Percentiles rank a stretch among this genome's conserved stretches.
These are phyloP conservation scores for Melitaea cinxia DNA, from an alignment of 1,140 invertebrate species.

Conservation along the genomic window DNA sequence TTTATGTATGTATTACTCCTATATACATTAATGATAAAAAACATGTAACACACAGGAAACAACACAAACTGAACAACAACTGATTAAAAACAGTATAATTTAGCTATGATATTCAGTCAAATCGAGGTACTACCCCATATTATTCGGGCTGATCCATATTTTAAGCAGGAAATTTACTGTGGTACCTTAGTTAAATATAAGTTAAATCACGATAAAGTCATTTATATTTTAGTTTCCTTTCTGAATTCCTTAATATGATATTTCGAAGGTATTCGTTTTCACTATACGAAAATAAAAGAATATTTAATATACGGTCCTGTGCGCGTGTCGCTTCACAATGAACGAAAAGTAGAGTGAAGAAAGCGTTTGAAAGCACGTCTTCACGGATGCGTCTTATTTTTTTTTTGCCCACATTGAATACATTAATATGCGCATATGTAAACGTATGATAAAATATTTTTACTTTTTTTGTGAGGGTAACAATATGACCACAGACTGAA, in stretches of 20 bases:
- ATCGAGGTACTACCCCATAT: too few relatives aligned
- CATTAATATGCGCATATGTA: constrained; percentile 15
- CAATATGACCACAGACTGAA: not conserved
- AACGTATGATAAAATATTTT: constrained; percentile 3
- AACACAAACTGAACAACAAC: too few relatives aligned
- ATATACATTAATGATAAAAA: too few relatives aligned
- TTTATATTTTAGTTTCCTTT: not conserved
- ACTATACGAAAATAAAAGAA: constrained; percentile 3
- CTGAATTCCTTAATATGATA: not conserved
- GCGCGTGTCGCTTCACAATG: constrained; percentile 16
- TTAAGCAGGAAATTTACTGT: too few relatives aligned
- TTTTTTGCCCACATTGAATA: constrained; percentile 9
- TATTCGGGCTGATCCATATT: too few relatives aligned
- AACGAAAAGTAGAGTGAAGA: constrained; percentile 14
- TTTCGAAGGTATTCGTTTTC: not conserved
- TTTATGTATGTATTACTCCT: too few relatives aligned
- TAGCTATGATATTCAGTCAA: too few relatives aligned
- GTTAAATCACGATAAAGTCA: too few relatives aligned
- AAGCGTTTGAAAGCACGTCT: constrained; percentile 24
- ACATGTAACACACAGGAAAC: too few relatives aligned
- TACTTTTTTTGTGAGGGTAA: not conserved
- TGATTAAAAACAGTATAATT: too few relatives aligned
- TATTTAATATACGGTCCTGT: not conserved
- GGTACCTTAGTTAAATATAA: too few relatives aligned
- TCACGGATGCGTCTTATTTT: constrained; percentile 20